Base-by-base conservation (phyloP, 2,888 invertebrate genomes). In the Allolobophora icterica region DNA sequence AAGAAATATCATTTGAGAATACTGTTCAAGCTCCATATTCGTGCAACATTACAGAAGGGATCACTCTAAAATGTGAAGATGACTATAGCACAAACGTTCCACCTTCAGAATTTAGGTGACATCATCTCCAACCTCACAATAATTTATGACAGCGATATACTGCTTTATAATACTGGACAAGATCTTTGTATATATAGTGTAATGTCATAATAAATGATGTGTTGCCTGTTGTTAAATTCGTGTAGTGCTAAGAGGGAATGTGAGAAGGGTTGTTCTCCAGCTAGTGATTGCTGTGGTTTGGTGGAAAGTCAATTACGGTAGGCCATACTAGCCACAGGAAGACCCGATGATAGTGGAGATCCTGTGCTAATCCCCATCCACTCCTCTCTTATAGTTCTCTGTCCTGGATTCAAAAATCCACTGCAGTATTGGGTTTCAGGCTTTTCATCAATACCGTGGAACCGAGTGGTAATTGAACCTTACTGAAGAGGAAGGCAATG, bases 401-500 rank as follows among this genome's bases (percentile, higher is more conserved):
- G 30, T 71, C 2, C 71, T 71, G 71, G 71, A n/a, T n/a, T 71
- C n/a, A n/a, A 71, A 71, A 71, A 71, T 71, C 71, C 71, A 71
- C n/a, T 71, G n/a, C n/a, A n/a, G 71, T 71, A 71, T 71, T 71
- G 30, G 30, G 71, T 71, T 71, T 71, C 71, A n/a, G n/a, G n/a
- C 30, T 71, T 71, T 52, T 71, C 71, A n/a, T 71, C 71, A 71
- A 71, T 71, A 71, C n/a, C 30, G n/a, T n/a, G 71, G 71, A 71
- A n/a, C 71, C 71, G 71, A 71, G n/a, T 71, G 71, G 71, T 71
- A 71, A 71, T n/a, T n/a, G 71, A 71, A 71, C 71, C 71, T 30
- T n/a, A n/a, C 71, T 71, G 30, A 71, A 71, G 71, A 71, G n/a
- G 71, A 71, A 71, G n/a, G 71, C 71, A 71, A 13, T 30, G 71